Percentiles rank a stretch among this genome's conserved stretches.
These are phyloP conservation scores for Paratrypauchen microcephalus DNA, from an alignment of 2,797 vertebrate species.

Conservation along the genomic window DNA sequence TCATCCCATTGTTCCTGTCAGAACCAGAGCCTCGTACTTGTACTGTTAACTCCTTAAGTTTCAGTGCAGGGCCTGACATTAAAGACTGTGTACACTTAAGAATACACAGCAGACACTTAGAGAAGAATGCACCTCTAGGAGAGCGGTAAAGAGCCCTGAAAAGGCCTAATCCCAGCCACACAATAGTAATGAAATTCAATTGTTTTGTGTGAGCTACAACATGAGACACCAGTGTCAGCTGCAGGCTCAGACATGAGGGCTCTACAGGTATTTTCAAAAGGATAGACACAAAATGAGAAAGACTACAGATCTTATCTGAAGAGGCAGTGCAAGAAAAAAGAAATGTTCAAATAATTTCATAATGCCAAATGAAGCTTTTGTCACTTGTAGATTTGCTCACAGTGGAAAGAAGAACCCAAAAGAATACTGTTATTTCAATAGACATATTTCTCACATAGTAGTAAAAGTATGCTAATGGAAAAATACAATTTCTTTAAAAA, in stretches of 20 bases:
- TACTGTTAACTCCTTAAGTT: background rate
- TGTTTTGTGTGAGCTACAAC: background rate
- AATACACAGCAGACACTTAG: background rate
- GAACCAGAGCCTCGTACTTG: background rate
- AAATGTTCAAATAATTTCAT: too few species aligned
- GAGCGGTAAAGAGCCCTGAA: background rate
- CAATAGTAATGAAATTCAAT: background rate
- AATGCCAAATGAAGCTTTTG: too few species aligned
- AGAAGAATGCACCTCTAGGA: background rate
- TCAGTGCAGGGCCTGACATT: background rate
- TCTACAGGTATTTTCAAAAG: background rate
- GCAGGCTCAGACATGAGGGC: background rate
- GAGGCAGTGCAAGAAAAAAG: too few species aligned
- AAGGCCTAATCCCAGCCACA: background rate
- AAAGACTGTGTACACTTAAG: background rate
- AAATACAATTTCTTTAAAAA: too few species aligned
- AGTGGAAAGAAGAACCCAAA: too few species aligned
- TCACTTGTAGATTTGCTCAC: too few species aligned
- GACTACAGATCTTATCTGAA: too few species aligned
- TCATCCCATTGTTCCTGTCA: background rate
- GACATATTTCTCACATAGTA: too few species aligned
- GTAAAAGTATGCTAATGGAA: too few species aligned
- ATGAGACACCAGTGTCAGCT: background rate
- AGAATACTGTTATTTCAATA: too few species aligned
- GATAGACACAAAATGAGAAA: too few species aligned